Conservation (phyloP, 2,113 vertebrate species). For the Plotosus lineatus region DNA sequence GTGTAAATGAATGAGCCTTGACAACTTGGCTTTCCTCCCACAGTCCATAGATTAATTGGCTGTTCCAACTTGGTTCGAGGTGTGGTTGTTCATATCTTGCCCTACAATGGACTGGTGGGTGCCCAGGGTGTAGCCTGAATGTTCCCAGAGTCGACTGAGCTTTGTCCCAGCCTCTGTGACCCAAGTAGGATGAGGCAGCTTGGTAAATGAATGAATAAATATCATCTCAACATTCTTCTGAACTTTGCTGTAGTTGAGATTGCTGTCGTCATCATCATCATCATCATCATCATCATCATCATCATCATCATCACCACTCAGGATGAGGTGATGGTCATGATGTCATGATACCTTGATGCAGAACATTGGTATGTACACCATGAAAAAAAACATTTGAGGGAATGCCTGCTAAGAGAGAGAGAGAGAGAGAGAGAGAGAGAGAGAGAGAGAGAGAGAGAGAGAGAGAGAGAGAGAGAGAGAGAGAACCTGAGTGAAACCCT, state of each 20-base stretch:
- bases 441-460: neutral
- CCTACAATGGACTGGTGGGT: too few relatives aligned
- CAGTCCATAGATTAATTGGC: too few relatives aligned
- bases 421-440: neutral
- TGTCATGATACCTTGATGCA: neutral
- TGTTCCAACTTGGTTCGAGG: too few relatives aligned
- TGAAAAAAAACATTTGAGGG: neutral
- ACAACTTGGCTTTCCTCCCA: too few relatives aligned
- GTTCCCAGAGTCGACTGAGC: too few relatives aligned
- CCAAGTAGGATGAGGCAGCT: too few relatives aligned
- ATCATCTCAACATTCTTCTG: too few relatives aligned
- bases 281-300: neutral
- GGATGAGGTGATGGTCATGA: neutral
- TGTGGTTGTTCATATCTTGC: too few relatives aligned
- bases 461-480: neutral
- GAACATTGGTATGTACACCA: neutral
- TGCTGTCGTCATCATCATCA: conserved; percentile 2
- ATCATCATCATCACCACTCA: neutral
- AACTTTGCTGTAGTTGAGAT: neutral
- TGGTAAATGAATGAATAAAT: too few relatives aligned
- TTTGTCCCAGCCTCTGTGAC: too few relatives aligned
- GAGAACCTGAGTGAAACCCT: conserved; percentile 5
- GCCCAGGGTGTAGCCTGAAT: too few relatives aligned
- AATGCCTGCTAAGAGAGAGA: neutral
- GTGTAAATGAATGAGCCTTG: too few relatives aligned